phyloP scores from a whole-genome alignment of 1,140 invertebrate species.

The Stegodyphus mimosarum region DNA sequence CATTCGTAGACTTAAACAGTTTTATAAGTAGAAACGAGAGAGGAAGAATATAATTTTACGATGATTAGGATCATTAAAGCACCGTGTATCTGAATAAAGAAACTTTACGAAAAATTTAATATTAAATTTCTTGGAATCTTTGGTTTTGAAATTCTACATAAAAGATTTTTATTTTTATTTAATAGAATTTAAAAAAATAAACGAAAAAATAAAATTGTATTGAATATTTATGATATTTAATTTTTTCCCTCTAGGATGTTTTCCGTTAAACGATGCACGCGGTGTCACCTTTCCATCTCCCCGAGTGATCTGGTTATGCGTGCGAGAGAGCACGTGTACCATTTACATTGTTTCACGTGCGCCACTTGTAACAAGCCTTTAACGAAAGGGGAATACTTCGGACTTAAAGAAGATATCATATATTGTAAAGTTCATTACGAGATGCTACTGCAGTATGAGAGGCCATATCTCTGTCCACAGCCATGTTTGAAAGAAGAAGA shows the following conservation, averaged over 20 bases:
- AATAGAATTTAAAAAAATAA: neutral
- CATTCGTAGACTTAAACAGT: no score
- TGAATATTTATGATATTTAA: neutral
- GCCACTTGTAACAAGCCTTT: constrained; percentile 78
- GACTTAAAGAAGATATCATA: constrained; percentile 69
- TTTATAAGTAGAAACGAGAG: no score
- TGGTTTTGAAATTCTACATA: neutral
- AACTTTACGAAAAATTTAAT: neutral
- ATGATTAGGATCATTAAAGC: no score
- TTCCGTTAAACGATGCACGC: constrained; percentile 78
- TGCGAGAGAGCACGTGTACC: constrained; percentile 86
- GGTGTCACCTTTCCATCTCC: constrained; percentile 83
- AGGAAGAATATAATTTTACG: no score
- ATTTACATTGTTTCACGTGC: constrained; percentile 90
- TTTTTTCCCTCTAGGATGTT: constrained; percentile 66
- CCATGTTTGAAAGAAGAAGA: constrained; percentile 26
- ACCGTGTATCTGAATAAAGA: neutral
- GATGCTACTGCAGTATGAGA: constrained; percentile 61
- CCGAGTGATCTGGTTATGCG: constrained; percentile 92
- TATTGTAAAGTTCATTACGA: constrained; percentile 70
- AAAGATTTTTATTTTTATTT: neutral
- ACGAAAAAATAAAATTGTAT: neutral
- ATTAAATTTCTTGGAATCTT: neutral
- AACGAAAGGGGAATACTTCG: constrained; percentile 84
- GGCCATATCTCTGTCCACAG: constrained; percentile 60